These are phyloP conservation scores for Micrasema longulum DNA, from an alignment of 1,140 invertebrate genomes.

Conservation along the genomic window DNA sequence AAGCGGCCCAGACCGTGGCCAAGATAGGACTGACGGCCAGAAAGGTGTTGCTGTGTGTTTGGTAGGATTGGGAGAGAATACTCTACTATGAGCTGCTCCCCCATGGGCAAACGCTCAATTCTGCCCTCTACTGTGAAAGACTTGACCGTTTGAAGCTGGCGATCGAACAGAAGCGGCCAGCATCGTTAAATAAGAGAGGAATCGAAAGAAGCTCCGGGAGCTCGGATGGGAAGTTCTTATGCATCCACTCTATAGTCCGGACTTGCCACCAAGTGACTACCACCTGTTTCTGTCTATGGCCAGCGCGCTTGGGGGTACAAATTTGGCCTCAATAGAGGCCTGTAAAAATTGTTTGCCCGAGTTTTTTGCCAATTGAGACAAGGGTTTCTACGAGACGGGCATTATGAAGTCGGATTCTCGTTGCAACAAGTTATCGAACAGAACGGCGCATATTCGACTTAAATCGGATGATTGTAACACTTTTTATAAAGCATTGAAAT, in stretches of 20 bases:
- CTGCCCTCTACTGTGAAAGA: conserved; percentile 14
- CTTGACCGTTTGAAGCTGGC: conserved; percentile 16
- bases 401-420: too few relatives aligned
- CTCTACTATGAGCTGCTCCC: too few relatives aligned
- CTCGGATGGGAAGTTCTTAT: conserved; percentile 25
- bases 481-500: conserved; percentile 23
- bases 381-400: too few relatives aligned
- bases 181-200: conserved; percentile 4
- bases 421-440: conserved; percentile 20
- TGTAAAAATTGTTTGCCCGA: conserved; percentile 14
- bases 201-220: conserved; percentile 7
- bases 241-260: conserved; percentile 11
- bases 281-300: conserved; percentile 17
- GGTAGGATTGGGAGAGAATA: too few relatives aligned
- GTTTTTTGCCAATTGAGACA: conserved; percentile 20
- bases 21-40: neutral
- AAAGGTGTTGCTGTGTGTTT: too few relatives aligned
- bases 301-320: conserved; percentile 14
- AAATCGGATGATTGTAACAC: conserved; percentile 18
- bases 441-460: conserved; percentile 13
- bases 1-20: neutral
- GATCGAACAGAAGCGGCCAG: conserved; percentile 13
- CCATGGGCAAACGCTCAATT: too few relatives aligned
- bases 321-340: conserved; percentile 14
- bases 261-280: conserved; percentile 9